phyloP scores from a whole-genome alignment of 2,888 invertebrate species.

The Cantharis rustica region DNA sequence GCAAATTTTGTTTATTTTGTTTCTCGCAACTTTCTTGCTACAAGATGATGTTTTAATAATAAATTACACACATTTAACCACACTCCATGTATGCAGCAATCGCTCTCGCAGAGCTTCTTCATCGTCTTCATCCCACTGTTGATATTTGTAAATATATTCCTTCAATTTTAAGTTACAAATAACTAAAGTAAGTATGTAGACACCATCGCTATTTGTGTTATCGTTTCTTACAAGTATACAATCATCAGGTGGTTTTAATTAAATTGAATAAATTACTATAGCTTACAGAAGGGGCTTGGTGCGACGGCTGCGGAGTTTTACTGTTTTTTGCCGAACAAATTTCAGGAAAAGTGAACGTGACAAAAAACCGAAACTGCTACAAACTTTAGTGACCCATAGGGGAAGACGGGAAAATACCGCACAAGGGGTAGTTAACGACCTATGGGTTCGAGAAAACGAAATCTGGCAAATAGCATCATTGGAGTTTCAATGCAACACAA shows the following conservation, averaged over 20 bases:
- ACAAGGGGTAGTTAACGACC: no score
- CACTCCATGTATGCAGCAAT: not conserved
- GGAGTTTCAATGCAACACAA: no score
- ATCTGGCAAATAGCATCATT: no score
- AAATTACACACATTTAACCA: not conserved
- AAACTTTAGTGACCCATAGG: not conserved
- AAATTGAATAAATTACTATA: not conserved
- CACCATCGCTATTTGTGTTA: not conserved
- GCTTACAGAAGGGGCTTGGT: not conserved
- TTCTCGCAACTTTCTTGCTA: conserved; percentile 5
- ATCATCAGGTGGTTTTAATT: conserved; percentile 1
- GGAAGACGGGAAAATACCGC: no score
- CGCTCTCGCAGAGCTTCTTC: not conserved
- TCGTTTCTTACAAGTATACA: not conserved
- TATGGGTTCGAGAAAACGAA: no score
- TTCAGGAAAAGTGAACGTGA: not conserved
- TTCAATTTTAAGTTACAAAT: not conserved
- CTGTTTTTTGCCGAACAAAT: not conserved
- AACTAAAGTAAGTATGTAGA: not conserved
- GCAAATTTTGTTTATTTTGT: conserved; percentile 22
- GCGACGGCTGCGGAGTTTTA: not conserved
- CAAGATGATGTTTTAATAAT: conserved; percentile 7
- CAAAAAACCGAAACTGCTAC: no score
- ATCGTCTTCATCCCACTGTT: not conserved
- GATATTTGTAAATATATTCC: not conserved